These are phyloP conservation scores for Sepioteuthis lessoniana DNA, from an alignment of 2,888 invertebrate species.

Conservation along the genomic window DNA sequence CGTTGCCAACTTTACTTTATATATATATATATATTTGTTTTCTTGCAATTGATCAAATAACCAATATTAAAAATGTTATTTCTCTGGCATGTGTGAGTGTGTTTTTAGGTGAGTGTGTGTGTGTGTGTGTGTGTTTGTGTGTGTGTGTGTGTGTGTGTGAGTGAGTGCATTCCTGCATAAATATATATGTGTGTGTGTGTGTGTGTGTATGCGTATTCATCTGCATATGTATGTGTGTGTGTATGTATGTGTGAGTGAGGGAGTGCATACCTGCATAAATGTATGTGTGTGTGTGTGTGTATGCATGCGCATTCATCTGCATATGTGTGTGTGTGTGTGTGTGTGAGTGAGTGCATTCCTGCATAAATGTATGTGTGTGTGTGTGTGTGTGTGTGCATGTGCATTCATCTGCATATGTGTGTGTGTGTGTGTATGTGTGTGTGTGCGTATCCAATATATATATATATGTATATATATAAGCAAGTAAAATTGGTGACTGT, in stretches of 20 bases:
- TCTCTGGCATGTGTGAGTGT: not conserved
- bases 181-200: not conserved
- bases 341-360: not conserved
- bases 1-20: no score
- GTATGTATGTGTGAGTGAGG: not conserved
- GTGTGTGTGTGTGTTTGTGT: not conserved
- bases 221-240: not conserved
- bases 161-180: not conserved
- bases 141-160: not conserved
- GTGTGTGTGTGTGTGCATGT: not conserved
- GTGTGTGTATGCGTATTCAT: not conserved
- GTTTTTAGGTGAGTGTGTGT: not conserved
- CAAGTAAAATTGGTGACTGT: no score
- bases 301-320: not conserved
- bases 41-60: not conserved
- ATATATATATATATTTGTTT: no score
- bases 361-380: not conserved
- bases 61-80: not conserved
- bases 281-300: not conserved
- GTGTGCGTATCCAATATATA: no score
- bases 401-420: not conserved
- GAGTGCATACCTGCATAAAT: not conserved
- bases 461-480: no score
- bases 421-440: not conserved
- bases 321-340: not conserved